Percentiles rank a stretch among this genome's conserved stretches.
Evolutionary conservation across 2,113 vertebrate genomes (phyloP).

Genomic region (Carassius auratus): DNA sequence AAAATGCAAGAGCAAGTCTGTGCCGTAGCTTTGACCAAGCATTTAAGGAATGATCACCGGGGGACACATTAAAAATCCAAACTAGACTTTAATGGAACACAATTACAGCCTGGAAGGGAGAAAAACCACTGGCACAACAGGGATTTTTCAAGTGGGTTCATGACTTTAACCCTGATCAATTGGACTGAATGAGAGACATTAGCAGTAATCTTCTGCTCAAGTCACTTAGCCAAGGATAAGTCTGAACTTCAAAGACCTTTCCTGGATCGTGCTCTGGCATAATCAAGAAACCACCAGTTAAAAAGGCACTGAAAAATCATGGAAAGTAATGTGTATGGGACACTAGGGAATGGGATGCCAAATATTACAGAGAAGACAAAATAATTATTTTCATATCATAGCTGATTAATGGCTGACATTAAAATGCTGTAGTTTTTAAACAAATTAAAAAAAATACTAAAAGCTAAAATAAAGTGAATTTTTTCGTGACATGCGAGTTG

Average conservation of each 20-base stretch:
- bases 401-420: not conserved
- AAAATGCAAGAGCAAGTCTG: slow-evolving; percentile 11
- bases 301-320: not conserved
- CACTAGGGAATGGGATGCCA: too few relatives aligned
- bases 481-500: not conserved
- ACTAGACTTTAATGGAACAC: slow-evolving; percentile 5
- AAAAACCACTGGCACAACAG: not conserved
- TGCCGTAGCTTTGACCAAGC: not conserved
- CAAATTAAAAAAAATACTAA: not conserved
- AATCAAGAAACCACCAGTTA: not conserved
- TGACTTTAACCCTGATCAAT: slow-evolving; percentile 15
- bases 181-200: not conserved
- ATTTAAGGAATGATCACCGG: slow-evolving; percentile 7
- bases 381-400: too few relatives aligned
- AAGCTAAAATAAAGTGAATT: not conserved
- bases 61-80: slow-evolving; percentile 24
- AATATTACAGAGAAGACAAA: too few relatives aligned
- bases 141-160: not conserved
- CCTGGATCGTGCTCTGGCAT: not conserved
- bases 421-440: not conserved
- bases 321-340: too few relatives aligned
- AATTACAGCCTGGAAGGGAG: not conserved
- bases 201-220: slow-evolving; percentile 8
- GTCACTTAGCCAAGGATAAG: not conserved
- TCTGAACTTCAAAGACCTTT: not conserved